These are phyloP conservation scores for Pavo muticus DNA, from an alignment of 2,113 vertebrate species.

Conservation along the genomic window DNA sequence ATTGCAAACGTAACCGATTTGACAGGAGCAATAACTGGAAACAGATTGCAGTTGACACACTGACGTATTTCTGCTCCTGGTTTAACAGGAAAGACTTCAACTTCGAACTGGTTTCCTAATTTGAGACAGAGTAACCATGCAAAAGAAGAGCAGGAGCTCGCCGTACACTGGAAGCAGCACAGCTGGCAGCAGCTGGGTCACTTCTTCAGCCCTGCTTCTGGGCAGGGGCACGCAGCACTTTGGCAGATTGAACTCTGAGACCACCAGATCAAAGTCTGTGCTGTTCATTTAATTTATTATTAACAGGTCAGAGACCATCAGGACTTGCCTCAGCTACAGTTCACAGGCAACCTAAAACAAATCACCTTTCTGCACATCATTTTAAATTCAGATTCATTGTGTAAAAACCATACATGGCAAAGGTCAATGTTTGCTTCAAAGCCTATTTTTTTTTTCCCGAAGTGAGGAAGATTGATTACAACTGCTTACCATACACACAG, in stretches of 20 bases:
- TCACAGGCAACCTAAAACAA: neutral
- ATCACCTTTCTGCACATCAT: neutral
- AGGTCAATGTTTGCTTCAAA: neutral
- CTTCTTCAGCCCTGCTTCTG: neutral
- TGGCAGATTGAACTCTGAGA: neutral
- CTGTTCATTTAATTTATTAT: neutral
- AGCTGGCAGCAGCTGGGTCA: neutral
- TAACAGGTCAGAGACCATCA: neutral
- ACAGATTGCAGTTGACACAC: neutral
- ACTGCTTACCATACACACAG: neutral
- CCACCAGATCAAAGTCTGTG: neutral
- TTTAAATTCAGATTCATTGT: neutral
- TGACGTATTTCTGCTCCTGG: neutral
- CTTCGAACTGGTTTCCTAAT: neutral
- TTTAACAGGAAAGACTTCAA: slow-evolving; percentile 33
- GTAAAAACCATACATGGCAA: neutral
- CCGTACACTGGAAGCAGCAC: neutral
- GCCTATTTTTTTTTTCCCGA: neutral
- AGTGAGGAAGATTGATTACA: neutral
- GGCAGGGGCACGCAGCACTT: neutral
- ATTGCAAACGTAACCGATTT: neutral
- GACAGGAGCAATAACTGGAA: slow-evolving; percentile 43
- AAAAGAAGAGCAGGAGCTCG: neutral
- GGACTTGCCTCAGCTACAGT: neutral
- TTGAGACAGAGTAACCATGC: neutral